phyloP scores from a whole-genome alignment of 2,888 invertebrate species.

The Melikaiella ostensackeni region DNA sequence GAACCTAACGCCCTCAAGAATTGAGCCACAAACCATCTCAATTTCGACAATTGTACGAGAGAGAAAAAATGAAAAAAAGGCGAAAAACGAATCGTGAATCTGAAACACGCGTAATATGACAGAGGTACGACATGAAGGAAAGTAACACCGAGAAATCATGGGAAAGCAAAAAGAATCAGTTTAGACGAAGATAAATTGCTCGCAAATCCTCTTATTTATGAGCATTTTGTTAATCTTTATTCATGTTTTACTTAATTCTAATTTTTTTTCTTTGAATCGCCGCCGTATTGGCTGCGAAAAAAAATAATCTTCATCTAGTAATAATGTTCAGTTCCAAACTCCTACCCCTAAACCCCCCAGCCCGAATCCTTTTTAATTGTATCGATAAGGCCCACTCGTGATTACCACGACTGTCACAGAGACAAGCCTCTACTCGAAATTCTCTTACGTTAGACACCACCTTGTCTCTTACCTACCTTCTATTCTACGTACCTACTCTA shows the following conservation, averaged over 20 bases:
- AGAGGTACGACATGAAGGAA: conserved; percentile 50
- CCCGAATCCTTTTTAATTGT: conserved; percentile 10
- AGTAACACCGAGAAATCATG: conserved; percentile 49
- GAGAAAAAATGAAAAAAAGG: conserved; percentile 45
- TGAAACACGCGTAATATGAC: conserved; percentile 45
- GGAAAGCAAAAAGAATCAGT: conserved; percentile 49
- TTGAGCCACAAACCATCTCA: conserved; percentile 5
- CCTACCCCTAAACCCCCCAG: conserved; percentile 46
- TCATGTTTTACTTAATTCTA: conserved; percentile 70
- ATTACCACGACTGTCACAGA: conserved; percentile 35
- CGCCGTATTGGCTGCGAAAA: conserved; percentile 56
- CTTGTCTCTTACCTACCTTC: conserved; percentile 46
- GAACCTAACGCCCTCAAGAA: conserved; percentile 1
- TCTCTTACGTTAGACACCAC: conserved; percentile 52
- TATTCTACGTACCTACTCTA: conserved; percentile 67
- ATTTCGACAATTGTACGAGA: conserved; percentile 44
- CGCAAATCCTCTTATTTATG: conserved; percentile 73
- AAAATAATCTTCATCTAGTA: conserved; percentile 64
- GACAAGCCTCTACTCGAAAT: conserved; percentile 43
- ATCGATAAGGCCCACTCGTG: conserved; percentile 37
- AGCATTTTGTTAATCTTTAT: conserved; percentile 75
- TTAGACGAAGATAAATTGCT: conserved; percentile 66
- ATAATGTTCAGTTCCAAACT: conserved; percentile 63
- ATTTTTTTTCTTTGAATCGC: conserved; percentile 64
- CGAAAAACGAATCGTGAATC: conserved; percentile 45